A percentile compares a stretch with the other conserved stretches of the same genome.
These are phyloP conservation scores for Albula glossodonta DNA, from an alignment of 2,113 vertebrate species.

Conservation along the genomic window DNA sequence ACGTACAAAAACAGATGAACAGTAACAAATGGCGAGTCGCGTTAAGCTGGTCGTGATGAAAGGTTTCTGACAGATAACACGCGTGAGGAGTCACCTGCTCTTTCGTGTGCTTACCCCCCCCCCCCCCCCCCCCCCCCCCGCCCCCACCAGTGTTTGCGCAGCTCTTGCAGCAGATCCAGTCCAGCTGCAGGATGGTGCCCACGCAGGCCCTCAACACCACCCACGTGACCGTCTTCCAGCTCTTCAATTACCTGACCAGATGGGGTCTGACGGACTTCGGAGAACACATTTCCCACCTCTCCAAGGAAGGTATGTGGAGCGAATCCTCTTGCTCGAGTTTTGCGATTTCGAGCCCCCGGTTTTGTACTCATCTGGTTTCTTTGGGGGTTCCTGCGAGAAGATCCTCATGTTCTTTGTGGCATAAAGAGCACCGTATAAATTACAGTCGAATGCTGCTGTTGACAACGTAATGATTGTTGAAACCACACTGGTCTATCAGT, in stretches of 20 bases:
- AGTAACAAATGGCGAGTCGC: not conserved
- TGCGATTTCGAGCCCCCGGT: too few relatives aligned
- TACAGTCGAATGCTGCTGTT: too few relatives aligned
- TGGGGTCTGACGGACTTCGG: slow-evolving; percentile 78
- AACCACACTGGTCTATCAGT: not conserved
- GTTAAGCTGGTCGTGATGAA: not conserved
- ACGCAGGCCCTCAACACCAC: slow-evolving; percentile 34
- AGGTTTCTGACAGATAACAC: too few relatives aligned
- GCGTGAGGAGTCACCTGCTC: too few relatives aligned
- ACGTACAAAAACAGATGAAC: not conserved
- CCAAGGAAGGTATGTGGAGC: slow-evolving; percentile 81
- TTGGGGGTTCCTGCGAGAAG: not conserved
- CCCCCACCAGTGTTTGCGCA: slow-evolving; percentile 69
- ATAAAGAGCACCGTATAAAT: too few relatives aligned
- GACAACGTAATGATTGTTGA: too few relatives aligned
- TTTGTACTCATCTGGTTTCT: not conserved
- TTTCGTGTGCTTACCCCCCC: not conserved
- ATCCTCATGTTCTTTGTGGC: too few relatives aligned
- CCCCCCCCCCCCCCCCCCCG: not conserved
- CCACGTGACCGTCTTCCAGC: slow-evolving; percentile 85
- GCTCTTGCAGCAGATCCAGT: slow-evolving; percentile 81
- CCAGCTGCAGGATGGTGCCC: slow-evolving; percentile 65
- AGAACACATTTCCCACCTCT: slow-evolving; percentile 79
- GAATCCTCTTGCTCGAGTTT: not conserved
- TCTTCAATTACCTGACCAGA: slow-evolving; percentile 79